Evolutionary conservation across 35 echinoderm and acorn worm genomes (phyloP), one percentile per base, ranked within the genome.

Genomic region (Heliocidaris tuberculata): DNA sequence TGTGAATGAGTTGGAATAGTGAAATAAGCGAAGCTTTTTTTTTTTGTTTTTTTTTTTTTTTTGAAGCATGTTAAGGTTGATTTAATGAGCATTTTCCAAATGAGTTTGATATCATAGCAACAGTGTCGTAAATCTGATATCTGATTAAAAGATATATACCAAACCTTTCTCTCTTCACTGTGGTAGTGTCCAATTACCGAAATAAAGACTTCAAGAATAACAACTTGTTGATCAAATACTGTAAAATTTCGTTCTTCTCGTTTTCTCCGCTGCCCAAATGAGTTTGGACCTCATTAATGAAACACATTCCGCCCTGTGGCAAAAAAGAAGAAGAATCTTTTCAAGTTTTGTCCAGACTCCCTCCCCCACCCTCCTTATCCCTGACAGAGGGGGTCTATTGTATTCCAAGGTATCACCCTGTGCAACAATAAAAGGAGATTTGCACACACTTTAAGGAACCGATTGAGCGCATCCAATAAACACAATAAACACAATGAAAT

Each of bases 401-500:
- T 78, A 19, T 78, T 78, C 21, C 21, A 78, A 78, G 65, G 65
- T 78, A 78, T 78, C 21, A 8, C 65, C 27, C 65, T 12, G 27
- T 24, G 27, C 27, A 78, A 78, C 65, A 78, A 78, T 78, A 7
- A 78, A n/a, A 27, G 65, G 27, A 19, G 15, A 78, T 78, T 78
- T 78, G 4, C 6, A 7, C 27, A 78, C 7, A n/a, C 21, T 21
- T n/a, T n/a, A 78, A 78, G 65, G 27, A 78, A 21, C 65, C 65
- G 65, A 78, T 78, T 78, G 65, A 78, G 65, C 65, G 21, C 65
- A 78, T 78, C 65, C 65, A 19, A 78, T 78, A 78, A 78, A 78
- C 65, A 78, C 65, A 78, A 78, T 70, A 70, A 70, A 70, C 60
- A 70, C 60, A 21, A 65, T 78, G 65, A 78, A 78, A 78, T 78